Percentiles rank a stretch among this genome's conserved stretches.
phyloP scores from a whole-genome alignment of 2,888 invertebrate species.

The Hyles lineata region DNA sequence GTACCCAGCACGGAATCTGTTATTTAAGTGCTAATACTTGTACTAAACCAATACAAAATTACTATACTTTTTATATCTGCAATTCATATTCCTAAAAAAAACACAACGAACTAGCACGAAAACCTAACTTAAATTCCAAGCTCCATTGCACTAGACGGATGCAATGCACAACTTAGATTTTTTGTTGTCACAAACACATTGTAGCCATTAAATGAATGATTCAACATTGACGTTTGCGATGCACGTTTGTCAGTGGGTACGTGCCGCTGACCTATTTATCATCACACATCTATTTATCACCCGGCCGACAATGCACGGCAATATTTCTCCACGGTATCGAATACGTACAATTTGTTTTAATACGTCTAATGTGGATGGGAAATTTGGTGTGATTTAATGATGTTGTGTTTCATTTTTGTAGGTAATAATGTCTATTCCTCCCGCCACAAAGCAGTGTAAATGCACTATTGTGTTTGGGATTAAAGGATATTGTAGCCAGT shows the following conservation, averaged over 20 bases:
- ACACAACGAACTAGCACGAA: too few species aligned
- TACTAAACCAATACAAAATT: too few species aligned
- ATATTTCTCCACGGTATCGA: constrained; percentile 7
- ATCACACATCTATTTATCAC: constrained; percentile 12
- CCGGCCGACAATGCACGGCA: not conserved
- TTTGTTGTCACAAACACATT: not conserved
- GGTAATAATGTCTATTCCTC: too few species aligned
- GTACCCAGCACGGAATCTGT: too few species aligned
- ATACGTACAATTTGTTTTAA: constrained; percentile 6
- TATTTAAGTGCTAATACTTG: too few species aligned
- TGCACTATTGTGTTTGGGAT: too few species aligned
- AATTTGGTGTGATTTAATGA: not conserved
- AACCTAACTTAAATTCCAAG: too few species aligned
- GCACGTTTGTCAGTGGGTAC: constrained; percentile 3
- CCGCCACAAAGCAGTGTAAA: too few species aligned
- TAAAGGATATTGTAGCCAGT: too few species aligned
- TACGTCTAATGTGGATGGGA: not conserved
- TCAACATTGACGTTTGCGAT: constrained; percentile 14
- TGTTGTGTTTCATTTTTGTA: too few species aligned
- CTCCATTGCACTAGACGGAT: not conserved
- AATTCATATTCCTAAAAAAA: too few species aligned
- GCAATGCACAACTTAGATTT: not conserved
- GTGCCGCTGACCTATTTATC: constrained; percentile 20
- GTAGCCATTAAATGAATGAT: constrained; percentile 9
- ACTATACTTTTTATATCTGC: too few species aligned